Evolutionary conservation across 2,888 invertebrate genomes (phyloP), one percentile per base, ranked within the genome.

Genomic region (Branchipolynoe longqiensis): DNA sequence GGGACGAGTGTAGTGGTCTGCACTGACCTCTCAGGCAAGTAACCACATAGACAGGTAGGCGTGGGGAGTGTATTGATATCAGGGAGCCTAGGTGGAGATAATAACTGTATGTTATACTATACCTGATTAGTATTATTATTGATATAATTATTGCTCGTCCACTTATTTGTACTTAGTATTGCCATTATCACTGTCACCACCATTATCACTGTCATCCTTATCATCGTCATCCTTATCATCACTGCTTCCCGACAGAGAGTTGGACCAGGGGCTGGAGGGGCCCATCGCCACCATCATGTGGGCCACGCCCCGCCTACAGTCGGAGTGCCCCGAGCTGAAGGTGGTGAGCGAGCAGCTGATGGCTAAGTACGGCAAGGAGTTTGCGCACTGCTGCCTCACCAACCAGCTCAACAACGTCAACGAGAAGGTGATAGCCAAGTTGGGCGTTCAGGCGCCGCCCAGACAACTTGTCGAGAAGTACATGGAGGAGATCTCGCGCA

Each of bases 281-380:
- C 97, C 99, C 0, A 97, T 99, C 86, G 97, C 98, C 0, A 98
- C 97, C 90, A 94, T 99, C n/a, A 96, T 99, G 87, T 99, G 99
- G 99, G 98, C 97, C 0, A 97, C 99, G 18, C 99, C 99, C 0
- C 95, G 99, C 78, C 95, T 99, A 91, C 94, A 94, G 84, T 93
- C 94, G 28, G 95, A 95, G 89, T 93, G 95, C 54, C 96, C 96
- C 93, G 97, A 95, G 91, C 91, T 96, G 88, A 95, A 96, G 94
- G 95, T 97, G 0, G 97, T 99, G 90, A 96, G 97, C 0, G 98
- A 99, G 90, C 96, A 98, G 88, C 95, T 99, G 84, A 96, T 97
- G 33, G 95, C 96, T 2, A 99, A 99, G 93, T 99, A 99, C 94
- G 99, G 99, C 0, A 97, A 97, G 91, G 96, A 96, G 86, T 99